phyloP scores from a whole-genome alignment of 2,797 vertebrate genomes.

The Fratercula arctica region DNA sequence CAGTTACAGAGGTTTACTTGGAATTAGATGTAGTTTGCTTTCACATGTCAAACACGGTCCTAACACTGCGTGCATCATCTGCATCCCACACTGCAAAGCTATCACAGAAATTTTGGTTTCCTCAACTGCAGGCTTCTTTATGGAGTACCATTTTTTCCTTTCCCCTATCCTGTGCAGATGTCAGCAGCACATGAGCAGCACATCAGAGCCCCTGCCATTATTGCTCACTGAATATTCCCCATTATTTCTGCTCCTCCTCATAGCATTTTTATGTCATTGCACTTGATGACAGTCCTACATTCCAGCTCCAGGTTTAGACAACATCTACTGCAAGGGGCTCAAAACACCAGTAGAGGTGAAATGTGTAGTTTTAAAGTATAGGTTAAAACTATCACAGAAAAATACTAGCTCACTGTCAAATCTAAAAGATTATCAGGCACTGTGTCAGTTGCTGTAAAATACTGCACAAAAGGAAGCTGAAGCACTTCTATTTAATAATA shows the following conservation, averaged over 20 bases:
- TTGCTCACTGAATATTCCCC: background rate
- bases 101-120: background rate
- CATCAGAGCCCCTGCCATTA: background rate
- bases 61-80: too few species aligned
- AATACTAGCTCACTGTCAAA: background rate
- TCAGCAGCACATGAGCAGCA: background rate
- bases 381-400: background rate
- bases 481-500: background rate
- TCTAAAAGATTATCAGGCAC: background rate
- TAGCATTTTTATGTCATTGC: background rate
- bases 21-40: background rate
- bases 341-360: background rate
- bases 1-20: background rate
- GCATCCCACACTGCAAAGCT: background rate
- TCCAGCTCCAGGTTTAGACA: background rate
- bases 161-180: too few species aligned
- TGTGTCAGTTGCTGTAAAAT: background rate
- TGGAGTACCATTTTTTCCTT: background rate
- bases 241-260: background rate
- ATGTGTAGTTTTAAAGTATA: background rate
- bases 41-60: background rate
- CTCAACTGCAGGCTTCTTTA: background rate
- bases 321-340: background rate
- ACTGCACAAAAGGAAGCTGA: background rate
- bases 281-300: background rate